Evolutionary conservation across 2,113 vertebrate genomes (phyloP).

Genomic region (Forbesichthys papilliferus): DNA sequence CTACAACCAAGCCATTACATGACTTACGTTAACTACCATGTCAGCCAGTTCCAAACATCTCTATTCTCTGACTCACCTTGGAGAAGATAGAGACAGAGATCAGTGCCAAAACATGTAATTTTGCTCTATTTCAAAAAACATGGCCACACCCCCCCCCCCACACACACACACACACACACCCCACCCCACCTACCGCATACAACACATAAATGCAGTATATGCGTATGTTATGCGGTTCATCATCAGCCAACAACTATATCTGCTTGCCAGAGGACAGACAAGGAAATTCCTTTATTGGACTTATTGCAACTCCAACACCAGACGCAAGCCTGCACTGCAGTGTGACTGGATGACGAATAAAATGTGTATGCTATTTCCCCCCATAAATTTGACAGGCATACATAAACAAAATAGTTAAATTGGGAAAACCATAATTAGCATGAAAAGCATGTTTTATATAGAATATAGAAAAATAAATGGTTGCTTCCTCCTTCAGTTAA

Average conservation of each 20-base stretch:
- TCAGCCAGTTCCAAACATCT: conserved; percentile 62
- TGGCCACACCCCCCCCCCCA: conserved; percentile 33
- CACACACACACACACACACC: conserved; percentile 7
- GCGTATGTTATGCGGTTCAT: conserved; percentile 55
- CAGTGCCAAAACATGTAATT: conserved; percentile 64
- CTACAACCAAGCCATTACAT: conserved; percentile 45
- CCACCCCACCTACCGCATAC: conserved; percentile 1
- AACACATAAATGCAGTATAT: conserved; percentile 72
- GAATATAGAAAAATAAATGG: conserved; percentile 23
- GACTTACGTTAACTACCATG: conserved; percentile 59
- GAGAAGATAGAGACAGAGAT: conserved; percentile 11
- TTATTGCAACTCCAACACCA: conserved; percentile 62
- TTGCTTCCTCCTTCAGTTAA: conserved; percentile 44
- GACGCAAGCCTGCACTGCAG: conserved; percentile 43
- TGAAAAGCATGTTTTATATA: conserved; percentile 23
- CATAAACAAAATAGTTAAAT: conserved; percentile 34
- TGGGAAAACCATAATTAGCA: conserved; percentile 50
- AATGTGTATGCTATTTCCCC: conserved; percentile 25
- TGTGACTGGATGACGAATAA: conserved; percentile 34
- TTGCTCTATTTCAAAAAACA: conserved; percentile 53
- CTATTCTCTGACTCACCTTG: conserved; percentile 53
- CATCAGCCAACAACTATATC: conserved; percentile 74
- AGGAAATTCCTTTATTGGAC: conserved; percentile 76
- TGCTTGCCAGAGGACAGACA: conserved; percentile 74
- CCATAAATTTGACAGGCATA: not conserved